These are phyloP conservation scores for Laticauda colubrina DNA, from an alignment of 2,113 vertebrate genomes.

Conservation along the genomic window DNA sequence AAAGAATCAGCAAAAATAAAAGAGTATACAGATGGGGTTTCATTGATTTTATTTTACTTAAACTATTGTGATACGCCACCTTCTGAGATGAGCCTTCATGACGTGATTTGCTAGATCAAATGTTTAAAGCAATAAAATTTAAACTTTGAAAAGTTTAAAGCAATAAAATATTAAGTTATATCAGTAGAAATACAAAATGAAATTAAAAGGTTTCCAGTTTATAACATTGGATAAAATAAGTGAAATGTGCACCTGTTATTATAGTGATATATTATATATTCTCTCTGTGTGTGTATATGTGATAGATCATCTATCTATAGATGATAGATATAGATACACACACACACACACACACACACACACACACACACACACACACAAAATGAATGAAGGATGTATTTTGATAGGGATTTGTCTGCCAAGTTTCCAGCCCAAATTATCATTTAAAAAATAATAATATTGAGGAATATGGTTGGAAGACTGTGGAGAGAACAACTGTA, in stretches of 20 bases:
- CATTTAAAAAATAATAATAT: not conserved
- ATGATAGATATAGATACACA: too few species aligned
- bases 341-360: too few species aligned
- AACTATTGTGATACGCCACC: not conserved
- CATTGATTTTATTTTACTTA: not conserved
- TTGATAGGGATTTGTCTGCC: conserved; percentile 24
- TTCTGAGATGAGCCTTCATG: not conserved
- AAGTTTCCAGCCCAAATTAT: not conserved
- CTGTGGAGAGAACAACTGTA: not conserved
- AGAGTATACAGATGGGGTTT: too few species aligned
- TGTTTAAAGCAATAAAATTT: not conserved
- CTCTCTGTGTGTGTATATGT: too few species aligned
- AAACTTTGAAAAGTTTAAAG: not conserved
- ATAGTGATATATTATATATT: too few species aligned
- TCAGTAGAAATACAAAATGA: not conserved
- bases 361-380: not conserved
- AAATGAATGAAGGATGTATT: not conserved
- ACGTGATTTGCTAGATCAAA: not conserved
- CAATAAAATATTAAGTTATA: not conserved
- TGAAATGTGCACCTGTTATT: not conserved
- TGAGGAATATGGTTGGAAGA: not conserved
- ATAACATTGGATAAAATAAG: not conserved
- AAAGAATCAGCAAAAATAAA: conserved; percentile 39
- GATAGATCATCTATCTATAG: too few species aligned
- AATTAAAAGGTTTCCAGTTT: not conserved